Conservation (phyloP, 2,888 invertebrate species). For the Odontocolon sp. region DNA sequence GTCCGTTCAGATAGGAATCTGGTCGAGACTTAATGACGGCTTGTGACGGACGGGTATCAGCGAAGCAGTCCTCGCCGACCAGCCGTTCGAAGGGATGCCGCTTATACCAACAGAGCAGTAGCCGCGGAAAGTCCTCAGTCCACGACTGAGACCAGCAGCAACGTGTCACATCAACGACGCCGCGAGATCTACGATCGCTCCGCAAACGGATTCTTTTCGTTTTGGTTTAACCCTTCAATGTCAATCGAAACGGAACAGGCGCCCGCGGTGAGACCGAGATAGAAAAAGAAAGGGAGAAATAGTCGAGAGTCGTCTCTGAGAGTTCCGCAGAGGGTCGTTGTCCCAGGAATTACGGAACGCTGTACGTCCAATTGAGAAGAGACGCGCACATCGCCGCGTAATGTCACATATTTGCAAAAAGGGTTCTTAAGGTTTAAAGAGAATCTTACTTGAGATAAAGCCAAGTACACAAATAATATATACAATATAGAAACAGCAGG, state of each 20-base stretch:
- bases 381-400: no score
- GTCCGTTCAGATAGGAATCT: slow-evolving; percentile 76
- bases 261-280: slow-evolving; percentile 32
- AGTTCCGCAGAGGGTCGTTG: slow-evolving; percentile 49
- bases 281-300: slow-evolving; percentile 13
- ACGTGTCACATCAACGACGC: slow-evolving; percentile 77
- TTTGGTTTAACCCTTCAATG: slow-evolving; percentile 68
- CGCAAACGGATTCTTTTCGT: slow-evolving; percentile 70
- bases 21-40: slow-evolving; percentile 77
- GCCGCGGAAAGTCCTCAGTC: slow-evolving; percentile 55
- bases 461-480: no score
- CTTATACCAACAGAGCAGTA: slow-evolving; percentile 35
- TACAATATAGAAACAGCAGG: no score
- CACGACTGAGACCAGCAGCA: slow-evolving; percentile 61
- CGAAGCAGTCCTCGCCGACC: slow-evolving; percentile 56
- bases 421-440: no score
- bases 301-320: background rate
- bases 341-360: slow-evolving; percentile 42
- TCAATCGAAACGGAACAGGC: slow-evolving; percentile 63
- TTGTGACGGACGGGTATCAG: slow-evolving; percentile 75
- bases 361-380: slow-evolving; percentile 38
- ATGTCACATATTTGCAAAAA: no score
- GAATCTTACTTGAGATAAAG: no score
- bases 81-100: slow-evolving; percentile 63
- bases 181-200: slow-evolving; percentile 77